phyloP scores from a whole-genome alignment of 92 coral and sea anemone genomes.

The Palythoa grandiflora region DNA sequence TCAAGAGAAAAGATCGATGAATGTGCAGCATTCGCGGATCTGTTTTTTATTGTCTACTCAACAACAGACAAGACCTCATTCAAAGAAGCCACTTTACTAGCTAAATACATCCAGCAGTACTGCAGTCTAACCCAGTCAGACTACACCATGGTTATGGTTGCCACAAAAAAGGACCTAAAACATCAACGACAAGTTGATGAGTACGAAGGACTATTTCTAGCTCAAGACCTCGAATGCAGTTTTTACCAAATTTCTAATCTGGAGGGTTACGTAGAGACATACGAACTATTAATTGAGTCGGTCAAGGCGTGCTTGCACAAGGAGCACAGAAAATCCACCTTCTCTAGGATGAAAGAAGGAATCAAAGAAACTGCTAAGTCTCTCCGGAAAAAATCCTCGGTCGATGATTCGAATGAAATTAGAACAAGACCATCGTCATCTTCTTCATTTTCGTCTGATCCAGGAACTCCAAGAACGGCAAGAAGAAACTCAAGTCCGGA shows the following conservation, averaged over 20 bases:
- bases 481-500: conserved; percentile 21
- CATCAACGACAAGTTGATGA: conserved; percentile 84
- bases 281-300: conserved; percentile 75
- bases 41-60: conserved; percentile 93
- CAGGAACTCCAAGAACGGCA: conserved; percentile 11
- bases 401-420: conserved; percentile 24
- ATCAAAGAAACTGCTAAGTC: conserved; percentile 80
- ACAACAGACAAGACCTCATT: conserved; percentile 94
- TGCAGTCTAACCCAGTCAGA: conserved; percentile 61
- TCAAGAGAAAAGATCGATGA: conserved; percentile 87
- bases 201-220: conserved; percentile 82
- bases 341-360: conserved; percentile 83
- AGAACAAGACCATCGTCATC: conserved; percentile 23
- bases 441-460: conserved; percentile 24
- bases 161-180: conserved; percentile 83
- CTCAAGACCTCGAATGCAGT: conserved; percentile 84
- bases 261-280: conserved; percentile 79
- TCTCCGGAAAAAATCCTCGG: conserved; percentile 66
- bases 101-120: conserved; percentile 83
- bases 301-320: conserved; percentile 67
- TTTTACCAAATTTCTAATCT: conserved; percentile 87
- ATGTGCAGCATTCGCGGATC: conserved; percentile 86
- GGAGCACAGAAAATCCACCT: conserved; percentile 66
- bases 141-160: conserved; percentile 78
- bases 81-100: conserved; percentile 85